phyloP scores from a whole-genome alignment of 2,113 vertebrate genomes.

The western clawed frog (Xenopus tropicalis) region DNA sequence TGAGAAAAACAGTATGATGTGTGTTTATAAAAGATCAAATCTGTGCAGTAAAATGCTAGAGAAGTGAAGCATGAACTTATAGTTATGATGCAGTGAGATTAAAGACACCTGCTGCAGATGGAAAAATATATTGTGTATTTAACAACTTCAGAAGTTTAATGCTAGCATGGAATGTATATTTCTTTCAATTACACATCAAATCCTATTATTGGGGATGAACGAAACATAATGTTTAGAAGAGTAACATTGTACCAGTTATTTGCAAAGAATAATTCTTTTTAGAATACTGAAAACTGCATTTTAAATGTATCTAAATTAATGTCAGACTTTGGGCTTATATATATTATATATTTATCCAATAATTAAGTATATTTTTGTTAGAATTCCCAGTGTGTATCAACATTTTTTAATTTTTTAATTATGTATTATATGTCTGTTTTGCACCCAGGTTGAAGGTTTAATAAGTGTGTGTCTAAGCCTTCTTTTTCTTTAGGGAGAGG shows the following conservation, averaged over 20 bases:
- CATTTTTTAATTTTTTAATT: too few relatives aligned
- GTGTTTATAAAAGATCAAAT: slow-evolving; percentile 40
- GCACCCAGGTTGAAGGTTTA: too few relatives aligned
- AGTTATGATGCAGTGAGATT: slow-evolving; percentile 41
- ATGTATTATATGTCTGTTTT: too few relatives aligned
- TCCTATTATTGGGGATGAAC: slow-evolving; percentile 15
- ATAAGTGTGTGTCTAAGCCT: too few relatives aligned
- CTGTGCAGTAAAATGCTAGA: slow-evolving; percentile 36
- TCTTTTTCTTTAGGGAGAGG: too few relatives aligned
- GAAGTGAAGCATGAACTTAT: slow-evolving; percentile 39
- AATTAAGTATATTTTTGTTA: too few relatives aligned
- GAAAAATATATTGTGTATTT: slow-evolving; percentile 32
- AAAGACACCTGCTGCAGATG: slow-evolving; percentile 40
- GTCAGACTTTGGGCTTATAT: neutral
- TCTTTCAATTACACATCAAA: slow-evolving; percentile 35
- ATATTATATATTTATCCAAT: too few relatives aligned
- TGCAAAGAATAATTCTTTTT: neutral
- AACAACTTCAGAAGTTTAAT: slow-evolving; percentile 30
- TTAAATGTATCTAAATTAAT: neutral
- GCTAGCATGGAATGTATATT: slow-evolving; percentile 29
- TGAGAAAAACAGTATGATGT: slow-evolving; percentile 25
- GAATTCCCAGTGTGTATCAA: too few relatives aligned
- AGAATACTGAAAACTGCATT: neutral
- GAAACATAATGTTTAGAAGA: slow-evolving; percentile 27
- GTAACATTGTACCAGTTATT: slow-evolving; percentile 30